Evolutionary conservation across 1,140 invertebrate species (phyloP), one percentile per base, ranked within the genome.

Genomic region (Hylyphantes graminicola): DNA sequence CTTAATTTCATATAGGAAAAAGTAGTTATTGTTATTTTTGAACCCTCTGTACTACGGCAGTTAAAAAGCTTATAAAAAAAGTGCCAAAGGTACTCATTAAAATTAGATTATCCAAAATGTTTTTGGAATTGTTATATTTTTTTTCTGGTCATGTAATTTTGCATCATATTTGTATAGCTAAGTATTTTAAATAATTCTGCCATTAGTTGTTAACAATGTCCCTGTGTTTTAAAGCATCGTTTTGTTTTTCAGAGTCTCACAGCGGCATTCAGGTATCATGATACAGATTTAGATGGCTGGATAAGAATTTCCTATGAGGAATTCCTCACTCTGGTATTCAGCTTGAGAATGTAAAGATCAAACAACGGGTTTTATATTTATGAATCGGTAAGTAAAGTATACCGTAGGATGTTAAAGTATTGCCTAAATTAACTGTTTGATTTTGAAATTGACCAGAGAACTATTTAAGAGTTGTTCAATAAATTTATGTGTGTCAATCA

Each of bases 221-320:
- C 21, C n/a, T 68, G 13, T 15, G 48, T 50, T 68, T 15, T 57
- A 8, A 7, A 57, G 15, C 17, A 11, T 55, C n/a, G n/a, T 19
- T 88, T 89, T 88, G 88, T 86, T 87, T 93, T 94, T 88, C 91
- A 98, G 96, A 97, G 95, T 0, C 90, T 99, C 86, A 98, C 97
- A 73, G 91, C 93, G 85, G 93, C 97, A 73, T 99, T 99, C 89
- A 92, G 95, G 73, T 93, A 95, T 87, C 94, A 94, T 88, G 97
- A 99, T 88, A 96, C 95, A 8, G 96, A 99, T 90, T 93, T 95
- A 90, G 96, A 98, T 92, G 98, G 98, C 9, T 93, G 96, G 73
- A 98, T 99, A 86, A 95, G 94, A 61, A 97, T 99, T 88, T 94
- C 96, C 87, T 99, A 99, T 88, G 97, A 99, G 90, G 96, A 99